Evolutionary conservation across 1,140 invertebrate genomes (phyloP).

Genomic region (Frieseomelitta varia): DNA sequence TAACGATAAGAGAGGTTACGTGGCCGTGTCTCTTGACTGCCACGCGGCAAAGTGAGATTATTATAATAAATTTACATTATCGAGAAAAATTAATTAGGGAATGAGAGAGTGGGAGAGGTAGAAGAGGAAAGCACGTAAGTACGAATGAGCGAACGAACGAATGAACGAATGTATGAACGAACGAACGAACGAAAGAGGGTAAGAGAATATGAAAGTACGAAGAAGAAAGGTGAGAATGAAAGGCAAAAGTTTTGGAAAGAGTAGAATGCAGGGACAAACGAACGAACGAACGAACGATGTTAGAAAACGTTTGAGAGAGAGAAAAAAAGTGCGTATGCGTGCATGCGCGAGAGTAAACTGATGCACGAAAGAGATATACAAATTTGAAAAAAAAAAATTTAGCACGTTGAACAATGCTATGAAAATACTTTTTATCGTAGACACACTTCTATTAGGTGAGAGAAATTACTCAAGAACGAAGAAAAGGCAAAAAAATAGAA

Average conservation of each 20-base stretch:
- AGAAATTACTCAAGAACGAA: slow-evolving; percentile 55
- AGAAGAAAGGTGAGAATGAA: not conserved
- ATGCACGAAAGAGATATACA: slow-evolving; percentile 49
- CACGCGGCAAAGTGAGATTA: slow-evolving; percentile 81
- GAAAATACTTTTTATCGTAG: slow-evolving; percentile 81
- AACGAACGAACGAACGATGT: not conserved
- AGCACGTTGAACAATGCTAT: slow-evolving; percentile 73
- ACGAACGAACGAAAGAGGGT: not conserved
- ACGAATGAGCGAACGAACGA: not conserved
- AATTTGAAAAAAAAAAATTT: slow-evolving; percentile 59
- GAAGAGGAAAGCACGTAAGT: slow-evolving; percentile 6
- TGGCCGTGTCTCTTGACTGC: slow-evolving; percentile 64
- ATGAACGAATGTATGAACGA: not conserved
- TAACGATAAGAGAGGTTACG: slow-evolving; percentile 67
- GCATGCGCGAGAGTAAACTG: slow-evolving; percentile 27
- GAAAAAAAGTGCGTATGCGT: not conserved
- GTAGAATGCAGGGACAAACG: not conserved
- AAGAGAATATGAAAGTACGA: not conserved
- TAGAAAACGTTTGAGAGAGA: not conserved
- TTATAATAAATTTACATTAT: slow-evolving; percentile 73
- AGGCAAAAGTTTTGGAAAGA: slow-evolving; percentile 1
- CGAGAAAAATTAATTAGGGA: slow-evolving; percentile 59
- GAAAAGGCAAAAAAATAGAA: slow-evolving; percentile 56
- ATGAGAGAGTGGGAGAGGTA: slow-evolving; percentile 53
- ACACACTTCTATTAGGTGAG: slow-evolving; percentile 77